Base-by-base conservation (phyloP, 2,888 invertebrate genomes). In the Plebejus anna region DNA sequence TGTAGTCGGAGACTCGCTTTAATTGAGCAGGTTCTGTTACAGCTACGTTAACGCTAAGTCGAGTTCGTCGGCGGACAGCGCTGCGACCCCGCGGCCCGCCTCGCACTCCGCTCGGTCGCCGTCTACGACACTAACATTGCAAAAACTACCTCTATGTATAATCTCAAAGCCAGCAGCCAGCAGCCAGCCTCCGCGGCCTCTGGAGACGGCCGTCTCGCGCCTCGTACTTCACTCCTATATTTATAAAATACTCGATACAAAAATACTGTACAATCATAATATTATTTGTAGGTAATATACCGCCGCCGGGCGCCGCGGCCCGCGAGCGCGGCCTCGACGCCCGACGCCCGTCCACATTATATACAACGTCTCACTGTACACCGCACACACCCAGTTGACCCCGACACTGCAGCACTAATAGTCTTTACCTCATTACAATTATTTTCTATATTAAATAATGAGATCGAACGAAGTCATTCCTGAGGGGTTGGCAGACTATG, bases 361-460 rank as follows among this genome's bases (percentile, higher is more conserved):
- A 81, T 83, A 93, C 93, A 92, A 89, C 88, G 89, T 89, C 88
- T 88, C 88, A 86, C 83, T 90, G 89, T 91, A 92, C 90, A 92
- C 89, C 91, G 91, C 92, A 92, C 92, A 92, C 92, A 91, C 92
- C 89, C 90, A 91, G 92, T 93, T 93, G 92, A 90, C 92, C 93
- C 93, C 93, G 89, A 79, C 91, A 91, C 90, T 92, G 92, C 22
- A 22, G 22, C 22, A 22, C 22, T 22, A 22, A 22, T 91, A 93
- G 93, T 92, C 92, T 93, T 93, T 92, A 92, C 89, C 93, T 93
- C 92, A 88, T 88, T 90, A 38, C 91, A 88, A 90, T 89, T 90
- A 90, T 89, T 92, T 92, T 92, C 92, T 92, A 92, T 91, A 91
- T 93, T 92, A 94, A 92, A 92, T 93, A 92, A 92, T 94, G 93